A percentile compares a stretch with the other conserved stretches of the same genome.
Evolutionary conservation across 2,113 vertebrate genomes (phyloP).

Genomic region (Pontoporia blainvillei): DNA sequence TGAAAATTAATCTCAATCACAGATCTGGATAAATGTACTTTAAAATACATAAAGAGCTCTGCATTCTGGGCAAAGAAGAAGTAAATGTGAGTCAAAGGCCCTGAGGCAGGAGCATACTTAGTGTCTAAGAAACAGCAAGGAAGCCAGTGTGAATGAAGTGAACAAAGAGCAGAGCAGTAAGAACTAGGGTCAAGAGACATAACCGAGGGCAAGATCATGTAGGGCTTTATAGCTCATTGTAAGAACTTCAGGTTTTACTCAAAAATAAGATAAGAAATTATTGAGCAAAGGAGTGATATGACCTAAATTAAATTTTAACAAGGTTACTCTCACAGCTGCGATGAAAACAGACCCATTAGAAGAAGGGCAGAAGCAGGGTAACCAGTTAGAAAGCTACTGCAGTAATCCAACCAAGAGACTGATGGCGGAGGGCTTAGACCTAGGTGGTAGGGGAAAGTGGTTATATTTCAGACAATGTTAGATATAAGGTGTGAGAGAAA

Average conservation of each 20-base stretch:
- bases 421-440: not conserved
- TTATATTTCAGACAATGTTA: not conserved
- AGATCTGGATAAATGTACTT: not conserved
- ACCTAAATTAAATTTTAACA: slow-evolving; percentile 18
- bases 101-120: not conserved
- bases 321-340: not conserved
- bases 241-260: not conserved
- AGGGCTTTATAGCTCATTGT: not conserved
- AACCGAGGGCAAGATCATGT: not conserved
- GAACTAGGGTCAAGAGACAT: not conserved
- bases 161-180: not conserved
- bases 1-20: not conserved
- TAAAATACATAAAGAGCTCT: not conserved
- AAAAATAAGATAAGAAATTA: not conserved
- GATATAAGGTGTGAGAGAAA: not conserved
- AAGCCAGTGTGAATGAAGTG: not conserved
- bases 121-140: not conserved
- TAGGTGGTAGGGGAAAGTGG: not conserved
- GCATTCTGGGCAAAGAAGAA: not conserved
- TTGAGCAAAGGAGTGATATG: not conserved
- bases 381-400: not conserved
- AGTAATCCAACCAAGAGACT: not conserved
- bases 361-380: not conserved
- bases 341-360: not conserved
- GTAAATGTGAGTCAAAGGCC: not conserved